These are phyloP conservation scores for Zeuzera pyrina DNA, from an alignment of 2,888 invertebrate genomes.

Conservation along the genomic window DNA sequence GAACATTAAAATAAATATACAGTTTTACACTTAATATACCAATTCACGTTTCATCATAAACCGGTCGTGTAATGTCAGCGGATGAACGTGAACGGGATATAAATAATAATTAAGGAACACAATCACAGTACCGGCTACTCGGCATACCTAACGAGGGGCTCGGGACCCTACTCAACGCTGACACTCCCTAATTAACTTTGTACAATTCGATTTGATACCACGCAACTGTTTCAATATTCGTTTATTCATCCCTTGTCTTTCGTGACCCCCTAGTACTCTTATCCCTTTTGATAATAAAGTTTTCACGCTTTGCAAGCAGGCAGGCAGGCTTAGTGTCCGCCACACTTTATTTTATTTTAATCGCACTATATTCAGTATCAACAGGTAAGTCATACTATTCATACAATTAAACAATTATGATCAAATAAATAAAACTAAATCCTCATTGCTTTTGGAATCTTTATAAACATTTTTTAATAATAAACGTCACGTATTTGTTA, in stretches of 20 bases:
- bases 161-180: slow-evolving; percentile 42
- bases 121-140: slow-evolving; percentile 19
- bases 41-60: slow-evolving; percentile 11
- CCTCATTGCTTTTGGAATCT: no score
- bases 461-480: no score
- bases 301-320: no score
- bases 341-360: no score
- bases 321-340: no score
- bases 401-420: no score
- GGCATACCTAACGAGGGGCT: slow-evolving; percentile 16
- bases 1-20: slow-evolving; percentile 5
- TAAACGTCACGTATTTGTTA: no score
- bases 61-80: slow-evolving; percentile 8
- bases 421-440: no score
- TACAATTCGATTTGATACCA: slow-evolving; percentile 46
- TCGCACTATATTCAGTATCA: no score
- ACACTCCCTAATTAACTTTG: slow-evolving; percentile 53
- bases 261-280: no score
- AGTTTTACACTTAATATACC: slow-evolving; percentile 7
- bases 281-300: no score
- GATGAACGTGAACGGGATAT: slow-evolving; percentile 8
- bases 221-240: slow-evolving; percentile 46
- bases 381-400: no score
- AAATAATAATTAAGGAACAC: slow-evolving; percentile 35
- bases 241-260: slow-evolving; percentile 30